Evolutionary conservation across 2,888 invertebrate genomes (phyloP), one percentile per base, ranked within the genome.

Genomic region (Brachypalpus laphriformis): DNA sequence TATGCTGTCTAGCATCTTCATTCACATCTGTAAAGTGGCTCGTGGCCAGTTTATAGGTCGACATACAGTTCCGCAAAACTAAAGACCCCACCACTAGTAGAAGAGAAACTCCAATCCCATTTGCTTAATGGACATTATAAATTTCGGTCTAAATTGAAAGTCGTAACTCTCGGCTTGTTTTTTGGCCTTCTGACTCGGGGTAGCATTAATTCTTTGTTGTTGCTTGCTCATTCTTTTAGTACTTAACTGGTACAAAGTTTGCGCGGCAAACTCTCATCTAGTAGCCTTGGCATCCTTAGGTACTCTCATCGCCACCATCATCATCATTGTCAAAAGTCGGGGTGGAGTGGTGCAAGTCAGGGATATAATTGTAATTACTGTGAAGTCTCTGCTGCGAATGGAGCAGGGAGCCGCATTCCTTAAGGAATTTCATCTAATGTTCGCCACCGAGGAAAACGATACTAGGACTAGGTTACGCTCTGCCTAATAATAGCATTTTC

Each of bases 101-200:
- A 25, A 42, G 37, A 42, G 37, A 56, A 82, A 70, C 83, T 89
- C 86, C 89, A 90, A 90, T 90, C 89, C 90, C 90, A 91, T 92
- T 91, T 91, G 89, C 89, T 90, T 92, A 91, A 91, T 92, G 92
- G 91, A 90, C 90, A 90, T 90, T 91, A 92, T 91, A 91, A 91
- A 92, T 91, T 91, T 91, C 88, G 89, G 88, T 89, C 90, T 89
- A 91, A 91, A 91, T 91, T 91, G 90, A 90, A 91, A 91, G 89
- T 90, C 90, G 90, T 91, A 91, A 91, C 89, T 90, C 90, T 90
- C 88, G 89, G 88, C 88, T 89, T 90, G 72, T 77, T 86, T 80
- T 74, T 76, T 63, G 76, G 75, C 72, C 71, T 76, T 59, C 61
- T 57, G 72, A 82, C 76, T 82, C 25, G 6, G 68, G 76, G 34